Conservation (phyloP, 2,888 invertebrate species). For the Pterostichus niger region DNA sequence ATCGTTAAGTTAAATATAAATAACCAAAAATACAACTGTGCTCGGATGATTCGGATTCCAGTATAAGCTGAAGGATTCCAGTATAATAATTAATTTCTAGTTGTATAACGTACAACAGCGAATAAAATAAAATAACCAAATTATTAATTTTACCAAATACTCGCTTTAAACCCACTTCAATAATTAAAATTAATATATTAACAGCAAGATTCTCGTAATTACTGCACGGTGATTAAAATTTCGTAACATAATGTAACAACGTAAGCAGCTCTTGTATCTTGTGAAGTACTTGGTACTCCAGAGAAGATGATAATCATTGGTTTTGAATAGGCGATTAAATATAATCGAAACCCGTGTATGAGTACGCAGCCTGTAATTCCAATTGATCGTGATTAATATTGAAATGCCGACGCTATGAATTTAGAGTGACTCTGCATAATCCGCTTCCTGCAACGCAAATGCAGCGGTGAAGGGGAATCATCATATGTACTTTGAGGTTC, state of each 20-base stretch:
- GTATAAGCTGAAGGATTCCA: too few relatives aligned
- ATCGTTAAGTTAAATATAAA: too few relatives aligned
- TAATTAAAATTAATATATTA: not conserved
- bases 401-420: conserved; percentile 27
- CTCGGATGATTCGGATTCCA: too few relatives aligned
- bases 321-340: conserved; percentile 33
- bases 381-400: conserved; percentile 31
- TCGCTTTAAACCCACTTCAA: not conserved
- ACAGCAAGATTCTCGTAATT: conserved; percentile 2
- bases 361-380: conserved; percentile 20
- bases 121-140: too few relatives aligned
- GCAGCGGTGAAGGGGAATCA: not conserved
- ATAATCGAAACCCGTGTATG: conserved; percentile 41
- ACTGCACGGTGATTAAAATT: conserved; percentile 18
- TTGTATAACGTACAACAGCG: too few relatives aligned
- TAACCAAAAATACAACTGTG: too few relatives aligned
- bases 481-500: not conserved
- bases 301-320: conserved; percentile 32
- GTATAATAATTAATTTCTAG: too few relatives aligned
- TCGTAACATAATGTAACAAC: conserved; percentile 26
- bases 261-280: not conserved
- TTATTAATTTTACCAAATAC: not conserved
- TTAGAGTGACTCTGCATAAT: conserved; percentile 14
- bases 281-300: conserved; percentile 3
- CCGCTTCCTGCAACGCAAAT: conserved; percentile 18